Evolutionary conservation across 2,888 invertebrate genomes (phyloP), one percentile per base, ranked within the genome.

Genomic region (Macaria liturata): DNA sequence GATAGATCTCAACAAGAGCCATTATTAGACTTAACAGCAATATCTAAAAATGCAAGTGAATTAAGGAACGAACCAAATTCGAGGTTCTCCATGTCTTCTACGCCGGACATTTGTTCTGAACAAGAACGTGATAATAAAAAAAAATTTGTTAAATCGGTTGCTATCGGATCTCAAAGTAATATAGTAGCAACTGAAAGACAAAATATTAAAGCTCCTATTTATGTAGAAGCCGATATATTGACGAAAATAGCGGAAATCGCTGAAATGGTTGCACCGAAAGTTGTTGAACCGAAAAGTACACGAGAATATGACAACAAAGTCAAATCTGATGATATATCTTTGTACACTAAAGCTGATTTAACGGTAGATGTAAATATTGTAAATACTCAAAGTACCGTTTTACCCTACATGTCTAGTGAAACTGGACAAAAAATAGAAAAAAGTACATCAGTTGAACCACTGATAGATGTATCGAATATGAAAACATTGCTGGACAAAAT

Each of bases 41-140:
- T 58, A 42, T 7, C 50, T 44, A 4, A 59, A 57, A 42, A 7
- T 57, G 5, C 45, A 44, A 3, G 47, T 39, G 31, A 32, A 6
- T 42, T 59, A 7, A 59, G 32, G 39, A 46, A 37, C 3, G 60
- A 64, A 32, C 57, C 65, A 5, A 66, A 66, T 32, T 49, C 64
- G 1, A 60, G 61, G 40, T 62, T 64, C 43, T 63, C 64, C 4
- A 62, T 63, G 56, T 66, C 64, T 4, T 62, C 64, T 3, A 59
- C 59, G 40, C 62, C 65, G 30, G 61, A 56, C 4, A 55, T 57
- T 32, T 54, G 43, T 46, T 50, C n/a, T 39, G 46, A 3, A n/a
- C 39, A 9, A 42, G 54, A n/a, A 3, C 9, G 9, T 43, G 39
- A 42, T 46, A 34, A 40, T 44, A 42, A 47, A 20, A 49, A 32